Evolutionary conservation across 1,140 invertebrate species (phyloP), one percentile per base, ranked within the genome.

Genomic region (Sarcophaga peregrina): DNA sequence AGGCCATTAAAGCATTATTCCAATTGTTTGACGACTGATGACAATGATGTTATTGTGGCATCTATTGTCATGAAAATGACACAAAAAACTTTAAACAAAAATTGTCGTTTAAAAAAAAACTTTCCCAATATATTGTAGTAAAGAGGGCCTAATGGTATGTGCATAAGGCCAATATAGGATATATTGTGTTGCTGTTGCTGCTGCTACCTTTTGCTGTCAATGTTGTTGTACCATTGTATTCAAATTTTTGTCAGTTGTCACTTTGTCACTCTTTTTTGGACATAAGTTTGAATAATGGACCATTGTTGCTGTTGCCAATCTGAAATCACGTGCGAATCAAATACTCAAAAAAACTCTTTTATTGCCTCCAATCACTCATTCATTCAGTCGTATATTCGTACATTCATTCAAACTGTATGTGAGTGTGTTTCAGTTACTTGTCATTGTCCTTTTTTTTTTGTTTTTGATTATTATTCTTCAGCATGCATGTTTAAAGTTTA

Each of bases 241-340:
- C 82, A 82, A 82, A 82, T 82, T 82, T 82, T 82, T 82, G 82
- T 82, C 74, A 82, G 82, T 82, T 82, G 82, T 82, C 82, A 82
- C 74, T 82, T 82, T 82, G 82, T 82, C 82, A 82, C 82, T 82
- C 73, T 74, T 78, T 74, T 76, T 72, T 76, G 75, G 82, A 82
- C 82, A 74, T 82, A 82, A 82, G 72, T 82, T 82, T 82, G 82
- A 82, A 82, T 82, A 82, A 82, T 82, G 74, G 75, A 17, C 74
- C 78, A 76, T 74, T 78, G 37, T 75, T 47, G 20, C 4, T 37
- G 25, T 4, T 37, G 25, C 25, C 25, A 37, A 2, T 37, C 1
- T 75, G 37, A 48, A 75, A 37, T 75, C 47, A 75, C 74, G 74
- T 75, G 45, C 37, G 74, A 48, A 47, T 47, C 47, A 47, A 47